These are phyloP conservation scores for Malacoraja senta DNA, from an alignment of 2,797 vertebrate species.

Conservation along the genomic window DNA sequence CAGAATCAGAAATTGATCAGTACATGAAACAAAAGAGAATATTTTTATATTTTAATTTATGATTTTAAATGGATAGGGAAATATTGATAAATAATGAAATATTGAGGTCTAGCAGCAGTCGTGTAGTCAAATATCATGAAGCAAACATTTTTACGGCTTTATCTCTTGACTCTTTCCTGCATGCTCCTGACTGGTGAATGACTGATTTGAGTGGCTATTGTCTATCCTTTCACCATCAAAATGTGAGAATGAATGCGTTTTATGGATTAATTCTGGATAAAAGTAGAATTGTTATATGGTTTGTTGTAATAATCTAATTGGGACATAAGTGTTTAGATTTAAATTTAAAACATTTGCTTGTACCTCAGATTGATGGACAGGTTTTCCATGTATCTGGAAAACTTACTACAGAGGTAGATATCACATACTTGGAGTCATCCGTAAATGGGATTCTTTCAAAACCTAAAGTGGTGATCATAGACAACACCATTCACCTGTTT, in stretches of 20 bases:
- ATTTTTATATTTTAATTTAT: not conserved
- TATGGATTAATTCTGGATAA: not conserved
- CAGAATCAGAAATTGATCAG: not conserved
- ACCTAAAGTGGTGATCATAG: slow-evolving; percentile 76
- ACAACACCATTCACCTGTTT: slow-evolving; percentile 79
- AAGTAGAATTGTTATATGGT: not conserved
- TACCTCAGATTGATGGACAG: slow-evolving; percentile 67
- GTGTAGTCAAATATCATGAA: not conserved
- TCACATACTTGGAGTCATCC: slow-evolving; percentile 70
- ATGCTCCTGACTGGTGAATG: not conserved
- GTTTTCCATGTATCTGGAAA: slow-evolving; percentile 68
- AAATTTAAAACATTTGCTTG: not conserved
- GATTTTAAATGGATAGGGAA: not conserved
- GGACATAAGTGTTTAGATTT: not conserved
- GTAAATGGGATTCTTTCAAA: slow-evolving; percentile 70
- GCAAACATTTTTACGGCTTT: not conserved
- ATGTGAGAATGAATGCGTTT: not conserved
- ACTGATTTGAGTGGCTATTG: not conserved
- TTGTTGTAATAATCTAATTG: not conserved
- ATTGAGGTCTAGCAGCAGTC: not conserved
- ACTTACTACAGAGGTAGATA: slow-evolving; percentile 57
- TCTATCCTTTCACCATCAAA: not conserved
- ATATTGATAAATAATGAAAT: not conserved
- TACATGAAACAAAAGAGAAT: not conserved
- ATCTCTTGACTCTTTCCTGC: not conserved